These are phyloP conservation scores for Phaetusa simplex DNA, from an alignment of 2,113 vertebrate genomes.

Conservation along the genomic window DNA sequence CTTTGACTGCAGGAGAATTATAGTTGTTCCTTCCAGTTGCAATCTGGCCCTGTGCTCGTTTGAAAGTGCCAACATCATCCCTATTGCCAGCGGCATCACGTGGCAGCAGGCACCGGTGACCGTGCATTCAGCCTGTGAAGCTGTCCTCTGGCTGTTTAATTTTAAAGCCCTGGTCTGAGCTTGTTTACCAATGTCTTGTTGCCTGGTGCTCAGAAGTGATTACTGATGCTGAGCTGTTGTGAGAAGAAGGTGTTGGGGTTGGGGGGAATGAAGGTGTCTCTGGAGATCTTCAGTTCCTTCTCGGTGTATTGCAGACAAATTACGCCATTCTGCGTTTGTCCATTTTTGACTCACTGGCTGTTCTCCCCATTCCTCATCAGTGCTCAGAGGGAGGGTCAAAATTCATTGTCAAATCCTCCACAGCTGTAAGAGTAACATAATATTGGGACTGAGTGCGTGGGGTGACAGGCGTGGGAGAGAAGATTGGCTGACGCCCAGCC, in stretches of 20 bases:
- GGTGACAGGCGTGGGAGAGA: neutral
- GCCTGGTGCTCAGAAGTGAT: neutral
- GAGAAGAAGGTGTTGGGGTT: neutral
- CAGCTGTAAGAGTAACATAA: slow-evolving; percentile 40
- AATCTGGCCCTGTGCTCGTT: neutral
- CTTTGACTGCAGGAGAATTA: neutral
- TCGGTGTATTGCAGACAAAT: neutral
- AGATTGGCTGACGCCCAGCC: neutral
- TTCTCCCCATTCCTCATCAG: neutral
- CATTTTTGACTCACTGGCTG: neutral
- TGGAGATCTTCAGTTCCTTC: neutral
- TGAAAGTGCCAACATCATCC: neutral
- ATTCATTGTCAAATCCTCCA: slow-evolving; percentile 23
- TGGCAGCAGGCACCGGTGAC: neutral
- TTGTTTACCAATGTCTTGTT: neutral
- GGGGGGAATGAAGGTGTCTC: neutral
- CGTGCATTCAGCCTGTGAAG: neutral
- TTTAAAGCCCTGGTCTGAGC: neutral
- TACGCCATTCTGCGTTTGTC: neutral
- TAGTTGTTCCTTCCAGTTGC: neutral
- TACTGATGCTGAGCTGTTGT: neutral
- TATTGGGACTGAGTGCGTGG: neutral
- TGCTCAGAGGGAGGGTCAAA: slow-evolving; percentile 48
- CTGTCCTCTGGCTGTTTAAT: neutral
- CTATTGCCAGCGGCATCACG: neutral